phyloP scores from a whole-genome alignment of 2,113 vertebrate genomes.

The Microcebus lehilahytsara region DNA sequence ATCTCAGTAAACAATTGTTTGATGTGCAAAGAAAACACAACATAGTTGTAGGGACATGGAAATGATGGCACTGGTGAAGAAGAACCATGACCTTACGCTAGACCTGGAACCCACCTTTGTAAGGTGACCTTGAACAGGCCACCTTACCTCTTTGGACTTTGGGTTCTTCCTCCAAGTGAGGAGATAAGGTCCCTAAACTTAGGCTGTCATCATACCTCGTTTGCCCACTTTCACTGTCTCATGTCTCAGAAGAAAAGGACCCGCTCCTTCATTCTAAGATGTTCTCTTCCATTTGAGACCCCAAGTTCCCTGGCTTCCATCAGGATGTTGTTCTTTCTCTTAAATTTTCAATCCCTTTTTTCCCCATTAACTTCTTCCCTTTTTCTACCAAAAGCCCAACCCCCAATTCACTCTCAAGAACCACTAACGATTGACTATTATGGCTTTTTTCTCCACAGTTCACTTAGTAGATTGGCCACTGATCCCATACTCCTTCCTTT shows the following conservation, averaged over 20 bases:
- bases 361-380: not conserved
- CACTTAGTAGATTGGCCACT: not conserved
- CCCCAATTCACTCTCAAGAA: not conserved
- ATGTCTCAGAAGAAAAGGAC: not conserved
- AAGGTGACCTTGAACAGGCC: not conserved
- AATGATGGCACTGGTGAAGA: not conserved
- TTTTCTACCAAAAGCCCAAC: not conserved
- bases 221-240: not conserved
- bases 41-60: not conserved
- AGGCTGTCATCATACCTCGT: not conserved
- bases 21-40: not conserved
- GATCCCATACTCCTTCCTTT: not conserved
- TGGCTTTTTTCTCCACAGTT: not conserved
- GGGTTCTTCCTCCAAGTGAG: not conserved
- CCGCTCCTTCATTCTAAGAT: not conserved
- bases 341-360: not conserved
- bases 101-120: not conserved
- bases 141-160: not conserved
- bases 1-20: slow-evolving; percentile 21
- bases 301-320: not conserved
- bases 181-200: not conserved
- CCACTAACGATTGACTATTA: not conserved
- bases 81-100: not conserved
- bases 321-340: not conserved
- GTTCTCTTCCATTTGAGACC: not conserved